A percentile compares a stretch with the other conserved stretches of the same genome.
These are phyloP conservation scores for Anser cygnoides DNA, from an alignment of 2,113 vertebrate species.

Conservation along the genomic window DNA sequence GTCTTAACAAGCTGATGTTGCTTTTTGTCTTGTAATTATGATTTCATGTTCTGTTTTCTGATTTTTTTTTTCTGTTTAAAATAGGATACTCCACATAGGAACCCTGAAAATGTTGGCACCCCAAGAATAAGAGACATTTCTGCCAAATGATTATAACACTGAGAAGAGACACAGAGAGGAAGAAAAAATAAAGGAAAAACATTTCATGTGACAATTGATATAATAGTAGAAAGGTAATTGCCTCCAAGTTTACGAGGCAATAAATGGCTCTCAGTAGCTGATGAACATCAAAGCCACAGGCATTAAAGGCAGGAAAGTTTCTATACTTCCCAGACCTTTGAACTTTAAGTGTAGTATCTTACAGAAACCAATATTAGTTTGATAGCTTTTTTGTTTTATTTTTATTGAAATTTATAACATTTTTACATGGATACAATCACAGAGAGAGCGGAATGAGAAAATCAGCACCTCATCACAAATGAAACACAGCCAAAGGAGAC, in stretches of 20 bases:
- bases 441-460: neutral
- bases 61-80: neutral
- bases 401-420: neutral
- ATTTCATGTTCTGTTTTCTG: neutral
- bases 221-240: slow-evolving; percentile 35
- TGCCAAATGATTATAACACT: neutral
- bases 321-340: neutral
- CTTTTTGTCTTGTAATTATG: neutral
- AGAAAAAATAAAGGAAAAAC: neutral
- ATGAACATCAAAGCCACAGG: neutral
- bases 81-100: neutral
- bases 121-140: neutral
- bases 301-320: neutral
- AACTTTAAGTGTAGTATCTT: neutral
- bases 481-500: neutral
- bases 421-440: neutral
- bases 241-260: slow-evolving; percentile 49
- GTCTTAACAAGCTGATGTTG: neutral
- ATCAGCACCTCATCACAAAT: neutral
- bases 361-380: neutral
- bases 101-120: neutral
- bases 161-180: neutral
- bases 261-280: slow-evolving; percentile 9
- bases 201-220: slow-evolving; percentile 25
- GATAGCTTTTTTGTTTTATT: neutral